Conservation (phyloP, 1,140 invertebrate genomes). For the Eriosoma lanigerum region DNA sequence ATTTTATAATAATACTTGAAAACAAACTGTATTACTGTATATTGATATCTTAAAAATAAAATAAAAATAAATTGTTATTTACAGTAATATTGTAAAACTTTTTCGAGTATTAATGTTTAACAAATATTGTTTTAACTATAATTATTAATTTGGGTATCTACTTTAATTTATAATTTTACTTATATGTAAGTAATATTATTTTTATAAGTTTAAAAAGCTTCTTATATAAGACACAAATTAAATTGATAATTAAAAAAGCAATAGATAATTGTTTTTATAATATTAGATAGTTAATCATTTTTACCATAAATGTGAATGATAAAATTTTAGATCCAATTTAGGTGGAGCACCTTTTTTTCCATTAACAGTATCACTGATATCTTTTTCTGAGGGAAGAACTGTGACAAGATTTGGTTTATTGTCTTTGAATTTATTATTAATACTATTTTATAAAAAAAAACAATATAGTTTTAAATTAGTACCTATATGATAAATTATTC, state of each 20-base stretch:
- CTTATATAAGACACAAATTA: not conserved
- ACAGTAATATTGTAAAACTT: no score
- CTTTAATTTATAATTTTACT: no score
- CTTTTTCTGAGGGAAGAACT: slow-evolving; percentile 47
- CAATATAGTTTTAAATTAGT: not conserved
- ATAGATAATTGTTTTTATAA: slow-evolving; percentile 10
- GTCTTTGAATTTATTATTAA: slow-evolving; percentile 47
- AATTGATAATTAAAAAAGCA: slow-evolving; percentile 20
- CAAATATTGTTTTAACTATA: no score
- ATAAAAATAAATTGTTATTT: no score
- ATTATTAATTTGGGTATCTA: no score
- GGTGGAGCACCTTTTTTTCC: slow-evolving; percentile 40
- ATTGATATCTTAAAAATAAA: no score
- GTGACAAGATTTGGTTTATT: slow-evolving; percentile 43
- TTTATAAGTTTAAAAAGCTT: slow-evolving; percentile 30
- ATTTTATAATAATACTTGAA: no score
- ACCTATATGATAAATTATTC: not conserved
- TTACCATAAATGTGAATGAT: slow-evolving; percentile 51
- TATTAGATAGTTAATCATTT: slow-evolving; percentile 18
- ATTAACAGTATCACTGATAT: slow-evolving; percentile 3
- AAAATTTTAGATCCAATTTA: slow-evolving; percentile 47
- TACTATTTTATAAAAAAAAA: not conserved
- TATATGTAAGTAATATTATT: not conserved
- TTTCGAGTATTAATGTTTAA: not conserved
- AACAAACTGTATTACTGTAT: no score